Base-by-base conservation (phyloP, 2,797 vertebrate species). In the Acropternis orthonyx region DNA sequence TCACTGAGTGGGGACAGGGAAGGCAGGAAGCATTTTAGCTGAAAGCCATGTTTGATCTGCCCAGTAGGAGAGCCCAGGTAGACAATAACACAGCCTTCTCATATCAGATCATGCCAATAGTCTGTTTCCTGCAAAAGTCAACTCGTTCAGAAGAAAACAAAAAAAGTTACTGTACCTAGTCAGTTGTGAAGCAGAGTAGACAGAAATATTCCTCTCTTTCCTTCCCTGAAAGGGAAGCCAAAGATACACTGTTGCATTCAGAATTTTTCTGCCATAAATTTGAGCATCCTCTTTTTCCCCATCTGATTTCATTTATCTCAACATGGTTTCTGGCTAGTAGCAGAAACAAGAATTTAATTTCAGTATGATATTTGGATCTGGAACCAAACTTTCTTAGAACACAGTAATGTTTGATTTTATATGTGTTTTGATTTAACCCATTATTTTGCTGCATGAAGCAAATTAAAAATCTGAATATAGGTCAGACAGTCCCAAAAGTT, bases 221-320 rank as follows among this genome's bases (percentile, higher is more conserved):
- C 36, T 71, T 67, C 67, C 39, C 67, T 2, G 7, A 49, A n/a
- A 55, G 46, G 24, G 54, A 46, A 93, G 85, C 71, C 83, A 90
- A 92, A 78, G 75, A 88, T 68, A 76, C 2, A 2, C 48, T 73
- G 36, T 48, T 82, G 87, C 41, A 62, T 0, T 86, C 39, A 77
- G 80, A 95, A 82, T 61, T 86, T 89, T 89, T 71, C 67, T 90
- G 63, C 39, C 15, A 27, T 63, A 65, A 88, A 65, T 68, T 30
- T 68, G 20, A 82, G 72, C 61, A 54, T 87, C 54, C 49, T 86
- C 92, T 91, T 54, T 14, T 11, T 4, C 36, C 44, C 44, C 85
- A 82, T 89, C 92, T 87, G 94, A 95, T 95, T 82, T 93, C 65
- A 85, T 71, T 96, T 96, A 96, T 85, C 77, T 90, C 83, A 71